These are phyloP conservation scores for Oscheius sp. DNA, from an alignment of 2,888 invertebrate genomes.

Conservation along the genomic window DNA sequence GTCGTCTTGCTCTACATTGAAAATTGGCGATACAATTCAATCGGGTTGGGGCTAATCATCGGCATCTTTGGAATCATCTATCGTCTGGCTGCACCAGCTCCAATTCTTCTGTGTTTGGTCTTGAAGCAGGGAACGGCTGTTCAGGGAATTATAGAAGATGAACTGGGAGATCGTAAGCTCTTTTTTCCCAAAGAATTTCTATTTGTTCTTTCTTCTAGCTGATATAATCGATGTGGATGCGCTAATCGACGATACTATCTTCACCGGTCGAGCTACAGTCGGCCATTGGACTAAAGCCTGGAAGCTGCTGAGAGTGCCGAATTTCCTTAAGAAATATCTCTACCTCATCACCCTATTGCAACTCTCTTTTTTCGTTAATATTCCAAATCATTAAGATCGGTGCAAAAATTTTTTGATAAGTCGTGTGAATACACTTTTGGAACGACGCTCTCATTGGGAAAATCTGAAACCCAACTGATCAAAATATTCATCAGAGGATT, in stretches of 20 bases:
- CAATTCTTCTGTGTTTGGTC: background rate
- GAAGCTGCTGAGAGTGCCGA: background rate
- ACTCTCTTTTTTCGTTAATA: background rate
- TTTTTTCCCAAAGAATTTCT: too few relatives aligned
- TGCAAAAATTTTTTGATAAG: background rate
- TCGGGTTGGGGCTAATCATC: background rate
- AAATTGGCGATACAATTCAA: background rate
- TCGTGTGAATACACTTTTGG: too few relatives aligned
- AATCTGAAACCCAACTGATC: background rate
- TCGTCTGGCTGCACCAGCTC: background rate
- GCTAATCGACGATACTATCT: slow-evolving; percentile 1
- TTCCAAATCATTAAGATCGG: background rate
- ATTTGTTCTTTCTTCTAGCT: too few relatives aligned
- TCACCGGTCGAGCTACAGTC: background rate
- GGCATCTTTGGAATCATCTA: background rate
- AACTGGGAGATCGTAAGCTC: background rate
- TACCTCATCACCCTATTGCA: background rate
- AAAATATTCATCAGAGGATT: background rate
- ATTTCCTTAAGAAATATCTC: background rate
- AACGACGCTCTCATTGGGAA: background rate
- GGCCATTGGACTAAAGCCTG: background rate
- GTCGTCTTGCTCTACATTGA: background rate
- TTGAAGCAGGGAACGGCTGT: background rate
- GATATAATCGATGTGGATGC: background rate
- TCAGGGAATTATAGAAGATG: background rate